A percentile compares a stretch with the other conserved stretches of the same genome.
Evolutionary conservation across 2,888 invertebrate species (phyloP).

Genomic region (Mesochorus sp.): DNA sequence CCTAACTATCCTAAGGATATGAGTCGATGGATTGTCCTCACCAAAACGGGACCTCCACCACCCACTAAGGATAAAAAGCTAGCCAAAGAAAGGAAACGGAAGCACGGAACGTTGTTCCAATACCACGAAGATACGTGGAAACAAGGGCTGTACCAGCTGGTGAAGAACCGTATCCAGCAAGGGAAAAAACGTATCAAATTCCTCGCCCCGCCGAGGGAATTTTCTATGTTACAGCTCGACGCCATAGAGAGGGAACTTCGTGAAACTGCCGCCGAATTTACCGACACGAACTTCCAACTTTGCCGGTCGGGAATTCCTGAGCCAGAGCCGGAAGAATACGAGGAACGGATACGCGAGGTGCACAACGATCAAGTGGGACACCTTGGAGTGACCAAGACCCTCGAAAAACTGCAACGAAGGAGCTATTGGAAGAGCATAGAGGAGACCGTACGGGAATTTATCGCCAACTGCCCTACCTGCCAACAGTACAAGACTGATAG

Average conservation of each 20-base stretch:
- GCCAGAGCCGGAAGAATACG: conserved; percentile 10
- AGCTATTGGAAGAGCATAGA: conserved; percentile 23
- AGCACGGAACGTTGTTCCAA: not conserved
- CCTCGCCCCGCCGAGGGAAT: not conserved
- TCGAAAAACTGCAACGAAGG: conserved; percentile 13
- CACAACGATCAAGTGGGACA: conserved; percentile 18
- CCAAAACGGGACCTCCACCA: not conserved
- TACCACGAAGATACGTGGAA: conserved; percentile 11
- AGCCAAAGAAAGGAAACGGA: not conserved
- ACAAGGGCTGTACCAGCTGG: not conserved
- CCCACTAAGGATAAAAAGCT: not conserved
- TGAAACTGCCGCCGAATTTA: conserved; percentile 9
- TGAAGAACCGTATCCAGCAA: not conserved
- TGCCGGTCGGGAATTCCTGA: conserved; percentile 13
- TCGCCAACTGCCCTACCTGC: conserved; percentile 21
- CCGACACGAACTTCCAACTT: conserved; percentile 16
- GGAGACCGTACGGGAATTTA: conserved; percentile 17
- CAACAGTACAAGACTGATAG: conserved; percentile 26
- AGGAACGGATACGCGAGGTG: conserved; percentile 13
- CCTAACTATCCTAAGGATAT: conserved; percentile 8
- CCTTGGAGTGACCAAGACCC: conserved; percentile 17
- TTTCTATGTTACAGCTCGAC: conserved; percentile 12
- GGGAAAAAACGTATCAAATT: not conserved
- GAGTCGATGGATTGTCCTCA: not conserved
- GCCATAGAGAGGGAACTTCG: conserved; percentile 3